Evolutionary conservation across 2,888 invertebrate genomes (phyloP), one percentile per base, ranked within the genome.

Genomic region (Stenodera caucasica): DNA sequence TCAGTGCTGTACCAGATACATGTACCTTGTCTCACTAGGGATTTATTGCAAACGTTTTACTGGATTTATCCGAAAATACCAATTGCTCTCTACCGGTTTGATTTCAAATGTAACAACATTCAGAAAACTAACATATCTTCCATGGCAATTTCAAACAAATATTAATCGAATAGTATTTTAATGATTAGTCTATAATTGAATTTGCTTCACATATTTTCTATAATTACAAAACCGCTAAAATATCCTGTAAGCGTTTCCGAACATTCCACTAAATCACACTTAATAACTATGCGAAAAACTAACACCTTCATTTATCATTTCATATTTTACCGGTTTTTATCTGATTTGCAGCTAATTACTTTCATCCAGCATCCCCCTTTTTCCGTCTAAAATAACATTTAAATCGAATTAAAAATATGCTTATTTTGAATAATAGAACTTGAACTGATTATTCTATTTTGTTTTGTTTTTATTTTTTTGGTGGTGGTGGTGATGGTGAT

Each of bases 1-100:
- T 73, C 71, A 69, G 70, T 71, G 69, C 69, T 68, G 67, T 67
- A 66, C 68, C 70, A 72, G 74, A 75, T 74, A 73, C 73, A 72
- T 75, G 75, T 75, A 75, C 71, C 73, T 71, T 74, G 73, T 73
- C 74, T 73, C 69, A 64, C 64, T 40, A 55, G 66, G 70, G 70
- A 75, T 75, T 75, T 75, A 75, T 75, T 70, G 68, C 72, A 53
- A 66, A 66, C 70, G 69, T 69, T 74, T 72, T 70, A 69, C 72
- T 71, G 71, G 72, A 72, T 72, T 75, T 75, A 73, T 74, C 73
- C 72, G 74, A 69, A 73, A 74, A 72, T 73, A 74, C 72, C 70
- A 72, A 71, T 21, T 45, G 45, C 12, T 45, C 21, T 26, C 26
- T 4, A 5, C 5, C 12, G 21, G 12, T 45, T 45, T 45, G 45